These are phyloP conservation scores for Sprattus sprattus DNA, from an alignment of 2,113 vertebrate species.

Conservation along the genomic window DNA sequence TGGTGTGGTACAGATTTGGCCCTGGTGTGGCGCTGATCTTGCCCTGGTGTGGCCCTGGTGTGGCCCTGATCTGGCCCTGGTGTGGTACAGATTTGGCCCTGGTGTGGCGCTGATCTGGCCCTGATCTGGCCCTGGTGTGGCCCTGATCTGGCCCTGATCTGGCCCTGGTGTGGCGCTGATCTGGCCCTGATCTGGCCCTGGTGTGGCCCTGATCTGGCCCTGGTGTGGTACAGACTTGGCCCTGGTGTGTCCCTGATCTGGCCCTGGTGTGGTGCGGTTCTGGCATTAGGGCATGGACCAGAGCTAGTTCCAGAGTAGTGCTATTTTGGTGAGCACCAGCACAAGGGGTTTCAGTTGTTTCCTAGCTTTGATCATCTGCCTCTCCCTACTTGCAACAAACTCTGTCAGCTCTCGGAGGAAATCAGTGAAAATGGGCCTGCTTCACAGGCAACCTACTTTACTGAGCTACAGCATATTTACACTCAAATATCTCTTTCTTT, in stretches of 20 bases:
- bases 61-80: too few species aligned
- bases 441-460: not conserved
- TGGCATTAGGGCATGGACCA: too few species aligned
- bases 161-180: not conserved
- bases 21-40: too few species aligned
- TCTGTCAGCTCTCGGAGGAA: constrained; percentile 6
- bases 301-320: not conserved
- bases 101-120: too few species aligned
- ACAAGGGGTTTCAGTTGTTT: not conserved
- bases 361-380: not conserved
- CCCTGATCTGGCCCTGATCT: not conserved
- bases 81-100: too few species aligned
- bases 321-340: not conserved
- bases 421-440: not conserved
- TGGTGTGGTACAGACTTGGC: too few species aligned
- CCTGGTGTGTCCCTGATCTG: too few species aligned
- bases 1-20: too few species aligned
- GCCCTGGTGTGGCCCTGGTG: too few species aligned
- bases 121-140: not conserved
- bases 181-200: not conserved
- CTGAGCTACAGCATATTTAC: not conserved
- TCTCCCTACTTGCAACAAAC: not conserved
- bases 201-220: not conserved
- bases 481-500: not conserved
- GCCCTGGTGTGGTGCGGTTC: too few species aligned